phyloP scores from a whole-genome alignment of 1,140 invertebrate genomes.

The Eriocheir sinensis region DNA sequence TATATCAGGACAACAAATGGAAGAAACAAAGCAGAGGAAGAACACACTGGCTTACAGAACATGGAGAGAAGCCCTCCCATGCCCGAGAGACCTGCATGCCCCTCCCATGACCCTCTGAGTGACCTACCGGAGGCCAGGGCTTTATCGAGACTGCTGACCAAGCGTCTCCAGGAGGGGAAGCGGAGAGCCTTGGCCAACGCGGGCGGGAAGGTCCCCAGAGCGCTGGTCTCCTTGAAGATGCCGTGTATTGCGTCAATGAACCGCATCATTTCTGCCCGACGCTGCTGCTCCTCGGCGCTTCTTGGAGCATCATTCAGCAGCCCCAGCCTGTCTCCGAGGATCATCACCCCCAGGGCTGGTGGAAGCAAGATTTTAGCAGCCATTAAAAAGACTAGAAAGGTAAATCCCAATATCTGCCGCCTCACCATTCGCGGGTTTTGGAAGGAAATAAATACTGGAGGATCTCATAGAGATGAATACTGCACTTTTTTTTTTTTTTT shows the following conservation, averaged over 20 bases:
- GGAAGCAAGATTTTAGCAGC: not conserved
- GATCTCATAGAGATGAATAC: no score
- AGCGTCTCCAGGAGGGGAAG: conserved; percentile 88
- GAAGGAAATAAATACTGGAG: no score
- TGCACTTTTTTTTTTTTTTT: no score
- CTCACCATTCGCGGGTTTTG: no score
- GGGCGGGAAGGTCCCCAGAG: conserved; percentile 87
- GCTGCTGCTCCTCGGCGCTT: conserved; percentile 81
- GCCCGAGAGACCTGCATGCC: not conserved
- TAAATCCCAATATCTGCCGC: no score
- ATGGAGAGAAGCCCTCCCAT: not conserved
- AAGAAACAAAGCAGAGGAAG: not conserved
- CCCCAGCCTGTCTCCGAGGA: conserved; percentile 84
- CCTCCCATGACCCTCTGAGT: not conserved
- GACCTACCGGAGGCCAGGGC: conserved; percentile 84
- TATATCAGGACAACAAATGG: not conserved
- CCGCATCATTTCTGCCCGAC: conserved; percentile 79
- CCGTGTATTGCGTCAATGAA: conserved; percentile 87
- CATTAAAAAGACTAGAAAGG: no score
- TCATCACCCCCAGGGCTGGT: conserved; percentile 87
- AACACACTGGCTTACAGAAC: not conserved
- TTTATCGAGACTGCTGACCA: conserved; percentile 86
- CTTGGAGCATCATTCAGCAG: conserved; percentile 80
- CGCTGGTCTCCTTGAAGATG: conserved; percentile 88
- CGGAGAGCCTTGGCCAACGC: conserved; percentile 85